These are phyloP conservation scores for Sinosuthora webbiana DNA, from an alignment of 2,113 vertebrate genomes.

Conservation along the genomic window DNA sequence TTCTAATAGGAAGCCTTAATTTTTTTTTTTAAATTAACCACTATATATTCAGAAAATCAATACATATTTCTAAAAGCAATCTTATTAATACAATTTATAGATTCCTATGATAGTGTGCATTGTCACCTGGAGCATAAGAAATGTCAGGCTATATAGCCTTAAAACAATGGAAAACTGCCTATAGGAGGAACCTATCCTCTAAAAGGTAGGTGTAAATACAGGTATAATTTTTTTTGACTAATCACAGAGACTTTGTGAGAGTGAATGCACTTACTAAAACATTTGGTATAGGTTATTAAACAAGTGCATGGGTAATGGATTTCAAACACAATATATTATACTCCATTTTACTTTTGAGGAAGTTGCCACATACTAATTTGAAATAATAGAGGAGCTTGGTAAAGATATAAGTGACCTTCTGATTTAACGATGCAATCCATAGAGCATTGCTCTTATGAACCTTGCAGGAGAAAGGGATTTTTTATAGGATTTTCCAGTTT, in stretches of 20 bases:
- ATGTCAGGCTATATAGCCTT: background rate
- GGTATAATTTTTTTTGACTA: slow-evolving; percentile 6
- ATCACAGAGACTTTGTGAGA: background rate
- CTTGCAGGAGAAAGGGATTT: background rate
- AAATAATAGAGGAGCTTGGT: background rate
- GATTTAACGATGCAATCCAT: background rate
- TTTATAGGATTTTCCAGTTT: background rate
- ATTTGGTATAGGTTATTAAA: background rate
- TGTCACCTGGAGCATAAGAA: background rate
- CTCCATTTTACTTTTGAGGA: background rate
- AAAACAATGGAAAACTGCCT: background rate
- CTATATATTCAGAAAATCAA: background rate
- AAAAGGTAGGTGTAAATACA: background rate
- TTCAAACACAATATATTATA: background rate
- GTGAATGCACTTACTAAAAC: background rate
- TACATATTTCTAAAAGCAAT: background rate
- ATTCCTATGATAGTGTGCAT: background rate
- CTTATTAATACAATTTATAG: background rate
- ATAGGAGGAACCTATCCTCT: background rate
- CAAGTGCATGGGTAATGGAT: background rate
- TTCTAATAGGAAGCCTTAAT: background rate
- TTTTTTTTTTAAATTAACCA: background rate
- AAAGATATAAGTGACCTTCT: background rate
- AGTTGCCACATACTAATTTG: background rate
- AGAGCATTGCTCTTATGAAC: background rate